Percentiles rank a stretch among this genome's conserved stretches.
These are phyloP conservation scores for Xanthorhoe spadicearia DNA, from an alignment of 2,888 invertebrate species.

Conservation along the genomic window DNA sequence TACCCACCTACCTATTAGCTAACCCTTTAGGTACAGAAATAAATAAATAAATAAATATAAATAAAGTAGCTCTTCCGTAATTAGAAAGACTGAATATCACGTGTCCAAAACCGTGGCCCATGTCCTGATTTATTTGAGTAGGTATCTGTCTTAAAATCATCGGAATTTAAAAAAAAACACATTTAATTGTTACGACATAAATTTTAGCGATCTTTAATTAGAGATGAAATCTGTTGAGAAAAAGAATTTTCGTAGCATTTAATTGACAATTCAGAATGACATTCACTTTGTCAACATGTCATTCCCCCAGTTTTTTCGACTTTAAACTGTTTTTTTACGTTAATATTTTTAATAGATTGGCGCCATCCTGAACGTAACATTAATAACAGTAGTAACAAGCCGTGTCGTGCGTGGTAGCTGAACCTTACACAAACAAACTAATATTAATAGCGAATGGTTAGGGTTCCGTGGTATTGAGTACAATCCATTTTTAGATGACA, in stretches of 20 bases:
- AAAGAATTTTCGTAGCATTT: too few relatives aligned
- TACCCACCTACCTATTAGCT: too few relatives aligned
- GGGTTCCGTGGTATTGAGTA: slow-evolving; percentile 19
- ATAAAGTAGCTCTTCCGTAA: too few relatives aligned
- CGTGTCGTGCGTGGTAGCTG: slow-evolving; percentile 37
- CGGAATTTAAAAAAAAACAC: neutral
- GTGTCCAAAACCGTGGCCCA: too few relatives aligned
- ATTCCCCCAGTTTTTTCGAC: neutral
- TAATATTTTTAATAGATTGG: slow-evolving; percentile 29
- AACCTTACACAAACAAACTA: slow-evolving; percentile 40
- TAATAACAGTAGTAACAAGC: slow-evolving; percentile 37
- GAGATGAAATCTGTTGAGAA: neutral
- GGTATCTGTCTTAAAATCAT: neutral
- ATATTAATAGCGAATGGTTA: slow-evolving; percentile 37
- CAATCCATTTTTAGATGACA: neutral
- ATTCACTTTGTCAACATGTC: slow-evolving; percentile 27
- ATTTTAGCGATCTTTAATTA: neutral
- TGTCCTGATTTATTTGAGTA: too few relatives aligned
- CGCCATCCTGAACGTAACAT: slow-evolving; percentile 38
- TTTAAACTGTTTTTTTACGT: slow-evolving; percentile 5
- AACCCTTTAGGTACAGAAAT: too few relatives aligned
- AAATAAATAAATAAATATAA: too few relatives aligned
- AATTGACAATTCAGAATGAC: slow-evolving; percentile 21
- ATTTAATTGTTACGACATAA: neutral
- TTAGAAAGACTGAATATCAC: too few relatives aligned